Base-by-base conservation (phyloP, 2,797 vertebrate species). In the Rhinichthys osculus region DNA sequence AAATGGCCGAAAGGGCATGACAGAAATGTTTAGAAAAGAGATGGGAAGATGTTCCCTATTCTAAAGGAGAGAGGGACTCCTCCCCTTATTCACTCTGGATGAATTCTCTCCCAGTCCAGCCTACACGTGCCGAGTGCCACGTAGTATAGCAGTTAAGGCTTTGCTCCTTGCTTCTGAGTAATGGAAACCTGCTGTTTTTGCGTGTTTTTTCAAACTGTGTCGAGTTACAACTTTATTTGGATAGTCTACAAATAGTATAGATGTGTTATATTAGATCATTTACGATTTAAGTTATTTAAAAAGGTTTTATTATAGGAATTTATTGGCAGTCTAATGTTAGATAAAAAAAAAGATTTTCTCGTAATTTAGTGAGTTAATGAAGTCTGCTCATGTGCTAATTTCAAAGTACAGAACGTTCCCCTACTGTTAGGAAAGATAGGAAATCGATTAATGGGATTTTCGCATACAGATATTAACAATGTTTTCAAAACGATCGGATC, bases 131-230 rank as follows among this genome's bases (percentile, higher is more conserved):
- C 87, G 90, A 94, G 85, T 95, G 95, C 95, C 95, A 96, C 95
- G 95, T 96, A 95, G 94, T 89, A 84, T 74, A 82, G 70, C 78
- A 27, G 82, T 81, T 74, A 72, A 64, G 81, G 88, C 88, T 90
- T 88, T 73, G 83, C 83, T 92, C 52, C 78, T 64, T 88, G 81
- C 80, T 69, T 89, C 84, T 91, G 87, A 91, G 92, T 91, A 94
- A 95, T 94, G 93, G 93, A 94, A 95, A 94, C 91, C 91, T 90
- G 90, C 90, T 91, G 94, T 94, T 94, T 94, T 92, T 92, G 62
- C 1, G 10, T 73, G 1, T 16, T 47, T 50, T 50, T 50, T 50
- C 47, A 50, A 72, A 82, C 78, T 73, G 54, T 57, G 64, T 73
- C 9, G 19, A 80, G 35, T 78, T 80, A 76, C 78, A 11, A 44